Conservation (phyloP, 2,113 vertebrate genomes). For the Galbula dea region DNA sequence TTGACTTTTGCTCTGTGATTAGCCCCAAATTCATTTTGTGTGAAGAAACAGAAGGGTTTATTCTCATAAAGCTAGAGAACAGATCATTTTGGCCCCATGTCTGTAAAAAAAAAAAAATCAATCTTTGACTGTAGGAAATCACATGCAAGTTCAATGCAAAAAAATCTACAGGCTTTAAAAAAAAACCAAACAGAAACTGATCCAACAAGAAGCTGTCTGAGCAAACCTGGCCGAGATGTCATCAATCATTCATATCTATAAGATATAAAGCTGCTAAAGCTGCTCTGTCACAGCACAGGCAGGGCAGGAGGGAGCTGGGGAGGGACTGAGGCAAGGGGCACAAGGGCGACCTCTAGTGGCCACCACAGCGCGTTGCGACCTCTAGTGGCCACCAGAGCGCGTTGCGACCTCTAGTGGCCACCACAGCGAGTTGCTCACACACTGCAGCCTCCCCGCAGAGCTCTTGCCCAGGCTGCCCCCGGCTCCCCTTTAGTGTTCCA, state of each 20-base stretch:
- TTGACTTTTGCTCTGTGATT: not conserved
- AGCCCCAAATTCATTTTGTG: not conserved
- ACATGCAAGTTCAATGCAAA: not conserved
- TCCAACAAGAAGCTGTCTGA: not conserved
- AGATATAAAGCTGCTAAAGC: not conserved
- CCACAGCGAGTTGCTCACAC: not conserved
- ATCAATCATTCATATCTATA: not conserved
- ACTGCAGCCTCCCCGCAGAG: not conserved
- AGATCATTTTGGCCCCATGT: constrained; percentile 6
- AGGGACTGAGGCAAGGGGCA: not conserved
- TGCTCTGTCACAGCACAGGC: not conserved
- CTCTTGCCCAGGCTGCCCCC: not conserved
- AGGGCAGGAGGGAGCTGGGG: rapidly evolving
- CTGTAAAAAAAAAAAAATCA: not conserved
- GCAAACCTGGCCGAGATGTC: not conserved
- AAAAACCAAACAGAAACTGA: not conserved
- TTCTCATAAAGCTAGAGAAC: not conserved
- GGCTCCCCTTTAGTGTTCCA: not conserved
- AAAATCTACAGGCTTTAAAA: not conserved
- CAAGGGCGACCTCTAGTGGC: constrained; percentile 14
- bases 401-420: constrained; percentile 16
- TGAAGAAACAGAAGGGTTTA: not conserved
- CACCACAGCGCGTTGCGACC: not conserved
- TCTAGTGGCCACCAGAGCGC: not conserved
- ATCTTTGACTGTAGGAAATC: not conserved